Evolutionary conservation across 1,140 invertebrate genomes (phyloP), one percentile per base, ranked within the genome.

Genomic region (Solen grandis): DNA sequence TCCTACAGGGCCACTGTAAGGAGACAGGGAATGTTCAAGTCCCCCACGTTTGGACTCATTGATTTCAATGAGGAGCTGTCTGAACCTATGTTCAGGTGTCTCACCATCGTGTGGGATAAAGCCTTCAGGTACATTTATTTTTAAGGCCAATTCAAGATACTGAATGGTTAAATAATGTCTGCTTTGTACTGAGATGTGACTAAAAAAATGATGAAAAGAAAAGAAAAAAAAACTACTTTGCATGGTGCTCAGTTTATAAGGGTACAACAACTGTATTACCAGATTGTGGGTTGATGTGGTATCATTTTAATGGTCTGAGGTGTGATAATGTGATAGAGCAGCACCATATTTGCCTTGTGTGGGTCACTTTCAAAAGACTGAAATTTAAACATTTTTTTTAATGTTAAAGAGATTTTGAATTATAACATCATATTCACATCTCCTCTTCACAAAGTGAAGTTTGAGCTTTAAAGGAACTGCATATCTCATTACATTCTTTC

Each of bases 1-100:
- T 79, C 82, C 8, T 83, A 83, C 70, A 73, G 55, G 22, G 82
- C 82, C 22, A 75, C 82, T 16, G 59, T 69, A 16, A 46, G 62
- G 13, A 36, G 82, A 22, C 36, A 54, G 41, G 82, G 82, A 22
- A 38, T 74, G 0, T 83, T 59, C 25, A 62, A 35, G 0, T 83
- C 82, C 22, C 50, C 33, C 16, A 59, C 69, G 4, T 80, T 57
- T 54, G 82, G 82, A 10, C 36, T 41, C 31, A 66, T 83, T 25
- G 76, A 83, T 31, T 83, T 83, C 41, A 83, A 83, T 41, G 82
- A 83, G 55, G 75, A 83, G 25, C 31, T 83, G 46, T 16, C 82
- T 59, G 75, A 73, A 36, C 82, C 82, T 0, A 46, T 83, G 59
- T 74, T 62, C 27, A 35, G 76, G 10, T 59, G 66, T 54, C 46